Conservation (phyloP, 2,113 vertebrate species). For the Sula dactylatra region DNA sequence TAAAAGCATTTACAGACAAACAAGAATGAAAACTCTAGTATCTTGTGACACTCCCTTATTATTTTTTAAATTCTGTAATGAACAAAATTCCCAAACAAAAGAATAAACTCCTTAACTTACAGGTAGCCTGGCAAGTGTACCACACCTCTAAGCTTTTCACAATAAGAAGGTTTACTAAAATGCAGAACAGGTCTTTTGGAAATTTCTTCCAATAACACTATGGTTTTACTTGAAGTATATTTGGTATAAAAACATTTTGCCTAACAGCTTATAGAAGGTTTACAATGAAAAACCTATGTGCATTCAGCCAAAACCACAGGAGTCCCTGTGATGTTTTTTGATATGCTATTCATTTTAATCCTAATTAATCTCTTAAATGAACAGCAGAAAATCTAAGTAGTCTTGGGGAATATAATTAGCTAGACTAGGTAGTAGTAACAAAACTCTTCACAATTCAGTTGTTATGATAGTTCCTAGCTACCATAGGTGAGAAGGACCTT, state of each 20-base stretch:
- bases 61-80: not conserved
- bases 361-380: not conserved
- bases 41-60: not conserved
- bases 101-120: not conserved
- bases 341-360: not conserved
- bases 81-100: not conserved
- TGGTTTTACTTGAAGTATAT: not conserved
- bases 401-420: not conserved
- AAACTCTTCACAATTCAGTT: not conserved
- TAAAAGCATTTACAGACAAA: not conserved
- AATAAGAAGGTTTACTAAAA: not conserved
- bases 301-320: not conserved
- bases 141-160: not conserved
- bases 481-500: not conserved
- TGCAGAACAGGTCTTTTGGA: not conserved
- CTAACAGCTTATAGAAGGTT: not conserved
- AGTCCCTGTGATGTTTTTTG: not conserved
- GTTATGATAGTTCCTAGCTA: not conserved
- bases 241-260: not conserved
- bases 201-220: not conserved
- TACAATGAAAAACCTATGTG: not conserved
- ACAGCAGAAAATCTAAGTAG: not conserved
- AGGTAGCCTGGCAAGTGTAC: not conserved
- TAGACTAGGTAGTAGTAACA: not conserved
- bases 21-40: not conserved